Evolutionary conservation across 2,888 invertebrate genomes (phyloP).

Genomic region (Teleiodes luculella): DNA sequence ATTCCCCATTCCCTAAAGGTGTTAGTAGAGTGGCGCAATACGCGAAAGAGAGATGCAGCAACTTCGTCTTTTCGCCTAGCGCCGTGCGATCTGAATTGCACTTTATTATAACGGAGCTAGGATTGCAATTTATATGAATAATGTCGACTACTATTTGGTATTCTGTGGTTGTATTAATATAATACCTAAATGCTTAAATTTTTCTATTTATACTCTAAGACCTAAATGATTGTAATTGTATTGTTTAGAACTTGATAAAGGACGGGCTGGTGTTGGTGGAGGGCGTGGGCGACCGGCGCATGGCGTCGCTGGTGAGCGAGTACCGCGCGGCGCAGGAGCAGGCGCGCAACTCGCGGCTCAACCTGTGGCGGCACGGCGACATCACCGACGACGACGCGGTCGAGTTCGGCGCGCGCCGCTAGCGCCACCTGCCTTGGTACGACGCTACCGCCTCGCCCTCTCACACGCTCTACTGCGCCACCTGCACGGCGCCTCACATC

Average conservation of each 20-base stretch:
- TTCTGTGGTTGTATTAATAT: no score
- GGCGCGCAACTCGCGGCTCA: conserved; percentile 91
- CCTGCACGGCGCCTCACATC: conserved; percentile 46
- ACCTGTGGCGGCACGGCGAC: conserved; percentile 99
- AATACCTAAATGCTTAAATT: background rate
- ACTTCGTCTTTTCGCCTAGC: no score
- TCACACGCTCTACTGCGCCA: conserved; percentile 43
- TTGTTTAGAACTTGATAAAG: conserved; percentile 82
- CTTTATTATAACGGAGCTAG: no score
- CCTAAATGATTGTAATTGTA: background rate
- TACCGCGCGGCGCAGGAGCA: conserved; percentile 91
- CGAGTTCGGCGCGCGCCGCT: conserved; percentile 73
- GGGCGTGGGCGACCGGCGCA: conserved; percentile 86
- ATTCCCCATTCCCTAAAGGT: no score
- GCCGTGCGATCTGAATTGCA: no score
- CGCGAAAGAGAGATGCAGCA: no score
- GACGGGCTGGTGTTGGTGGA: conserved; percentile 93
- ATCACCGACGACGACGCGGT: conserved; percentile 94
- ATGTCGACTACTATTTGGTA: no score
- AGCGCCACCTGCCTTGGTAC: conserved; percentile 38
- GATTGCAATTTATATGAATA: no score
- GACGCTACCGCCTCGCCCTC: conserved; percentile 40
- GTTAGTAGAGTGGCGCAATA: no score
- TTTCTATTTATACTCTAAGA: no score
- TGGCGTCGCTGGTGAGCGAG: conserved; percentile 87